These are phyloP conservation scores for Rutpela maculata DNA, from an alignment of 2,888 invertebrate genomes.

Conservation along the genomic window DNA sequence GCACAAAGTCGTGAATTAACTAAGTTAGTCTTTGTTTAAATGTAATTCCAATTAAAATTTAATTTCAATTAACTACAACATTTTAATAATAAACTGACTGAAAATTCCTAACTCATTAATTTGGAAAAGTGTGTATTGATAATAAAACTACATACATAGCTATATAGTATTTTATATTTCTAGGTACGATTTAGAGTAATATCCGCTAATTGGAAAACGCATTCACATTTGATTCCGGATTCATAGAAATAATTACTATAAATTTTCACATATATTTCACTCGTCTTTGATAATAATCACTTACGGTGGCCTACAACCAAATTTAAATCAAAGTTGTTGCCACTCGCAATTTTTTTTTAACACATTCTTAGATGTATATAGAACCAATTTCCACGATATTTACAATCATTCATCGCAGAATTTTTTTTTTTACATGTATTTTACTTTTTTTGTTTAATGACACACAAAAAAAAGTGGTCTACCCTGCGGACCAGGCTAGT, in stretches of 20 bases:
- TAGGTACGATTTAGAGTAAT: background rate
- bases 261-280: background rate
- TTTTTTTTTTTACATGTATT: no score
- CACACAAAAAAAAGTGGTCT: no score
- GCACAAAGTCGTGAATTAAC: background rate
- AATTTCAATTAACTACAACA: background rate
- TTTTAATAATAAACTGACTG: background rate
- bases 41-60: conserved; percentile 3
- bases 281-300: background rate
- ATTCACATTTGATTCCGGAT: no score
- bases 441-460: no score
- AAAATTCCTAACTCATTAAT: background rate
- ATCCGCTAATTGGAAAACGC: background rate
- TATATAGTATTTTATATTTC: background rate
- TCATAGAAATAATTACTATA: background rate
- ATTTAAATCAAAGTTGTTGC: no score
- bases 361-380: no score
- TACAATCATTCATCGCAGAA: no score
- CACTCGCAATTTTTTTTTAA: no score
- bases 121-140: background rate
- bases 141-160: background rate
- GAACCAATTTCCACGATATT: no score
- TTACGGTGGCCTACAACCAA: no score
- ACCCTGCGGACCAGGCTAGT: no score
- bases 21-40: conserved; percentile 1